Percentiles rank a stretch among this genome's conserved stretches.
Conservation (phyloP, 2,113 vertebrate species). For the Alectura lathami region DNA sequence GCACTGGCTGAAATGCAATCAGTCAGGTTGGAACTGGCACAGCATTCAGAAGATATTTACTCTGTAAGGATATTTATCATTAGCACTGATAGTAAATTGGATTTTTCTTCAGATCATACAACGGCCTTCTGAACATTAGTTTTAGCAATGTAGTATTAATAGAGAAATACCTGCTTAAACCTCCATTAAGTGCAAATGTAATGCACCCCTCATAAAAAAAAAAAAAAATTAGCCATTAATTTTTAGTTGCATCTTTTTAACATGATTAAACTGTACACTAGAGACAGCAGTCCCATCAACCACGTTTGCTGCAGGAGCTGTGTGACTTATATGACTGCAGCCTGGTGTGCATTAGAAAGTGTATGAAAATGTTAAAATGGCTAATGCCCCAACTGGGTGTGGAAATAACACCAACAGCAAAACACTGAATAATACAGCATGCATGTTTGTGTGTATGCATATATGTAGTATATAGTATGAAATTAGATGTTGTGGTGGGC, state of each 20-base stretch:
- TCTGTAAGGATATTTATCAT: slow-evolving; percentile 44
- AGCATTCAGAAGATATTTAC: slow-evolving; percentile 29
- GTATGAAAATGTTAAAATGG: slow-evolving; percentile 56
- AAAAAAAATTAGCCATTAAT: slow-evolving; percentile 58
- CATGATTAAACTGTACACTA: slow-evolving; percentile 40
- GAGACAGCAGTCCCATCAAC: slow-evolving; percentile 37
- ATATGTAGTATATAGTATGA: not conserved
- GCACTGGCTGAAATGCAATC: not conserved
- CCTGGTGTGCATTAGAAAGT: not conserved
- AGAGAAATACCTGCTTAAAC: slow-evolving; percentile 39
- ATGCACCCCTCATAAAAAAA: slow-evolving; percentile 47
- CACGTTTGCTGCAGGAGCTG: slow-evolving; percentile 4
- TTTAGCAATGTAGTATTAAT: slow-evolving; percentile 42
- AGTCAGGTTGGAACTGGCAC: slow-evolving; percentile 2
- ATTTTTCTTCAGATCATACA: slow-evolving; percentile 12
- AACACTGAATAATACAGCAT: not conserved
- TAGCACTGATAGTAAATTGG: slow-evolving; percentile 16
- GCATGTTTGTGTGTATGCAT: not conserved
- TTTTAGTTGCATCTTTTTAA: slow-evolving; percentile 65
- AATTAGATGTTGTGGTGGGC: not conserved
- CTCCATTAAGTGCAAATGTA: slow-evolving; percentile 36
- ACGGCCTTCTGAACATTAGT: slow-evolving; percentile 23
- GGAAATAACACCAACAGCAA: not conserved
- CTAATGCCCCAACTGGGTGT: slow-evolving; percentile 49
- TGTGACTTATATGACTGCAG: slow-evolving; percentile 20